Percentiles rank a stretch among this genome's conserved stretches.
Evolutionary conservation across 2,888 invertebrate species (phyloP).

Genomic region (Apamea crenata): DNA sequence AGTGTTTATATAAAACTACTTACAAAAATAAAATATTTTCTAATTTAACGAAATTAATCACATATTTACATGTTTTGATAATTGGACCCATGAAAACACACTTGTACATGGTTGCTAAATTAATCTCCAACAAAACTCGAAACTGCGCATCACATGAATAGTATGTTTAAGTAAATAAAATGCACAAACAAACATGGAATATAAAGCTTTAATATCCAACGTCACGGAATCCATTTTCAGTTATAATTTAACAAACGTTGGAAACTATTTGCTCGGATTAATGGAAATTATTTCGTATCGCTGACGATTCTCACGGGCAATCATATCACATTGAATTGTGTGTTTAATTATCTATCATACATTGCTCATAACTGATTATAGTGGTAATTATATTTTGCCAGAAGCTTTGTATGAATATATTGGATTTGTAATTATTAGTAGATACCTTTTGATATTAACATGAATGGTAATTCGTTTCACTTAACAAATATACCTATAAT

Average conservation of each 20-base stretch:
- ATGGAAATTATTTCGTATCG: constrained; percentile 53
- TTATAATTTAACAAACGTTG: constrained; percentile 65
- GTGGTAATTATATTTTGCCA: constrained; percentile 6
- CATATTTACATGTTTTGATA: background rate
- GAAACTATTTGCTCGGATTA: constrained; percentile 60
- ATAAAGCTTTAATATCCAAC: constrained; percentile 25
- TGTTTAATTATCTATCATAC: constrained; percentile 56
- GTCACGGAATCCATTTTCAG: constrained; percentile 59
- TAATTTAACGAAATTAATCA: background rate
- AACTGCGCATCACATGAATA: constrained; percentile 1
- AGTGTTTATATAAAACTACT: background rate
- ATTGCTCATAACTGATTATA: constrained; percentile 35
- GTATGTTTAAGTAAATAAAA: constrained; percentile 21
- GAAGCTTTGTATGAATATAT: background rate
- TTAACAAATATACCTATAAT: background rate
- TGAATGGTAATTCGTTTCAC: background rate
- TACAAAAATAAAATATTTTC: background rate
- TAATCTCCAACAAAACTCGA: background rate
- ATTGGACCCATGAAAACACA: background rate
- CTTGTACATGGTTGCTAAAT: background rate
- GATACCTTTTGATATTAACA: background rate
- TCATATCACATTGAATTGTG: constrained; percentile 57
- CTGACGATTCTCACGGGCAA: constrained; percentile 51
- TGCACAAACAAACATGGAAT: constrained; percentile 12
- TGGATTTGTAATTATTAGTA: constrained; percentile 2